Evolutionary conservation across 2,797 vertebrate species (phyloP).

Genomic region (Crypturellus tataupa): DNA sequence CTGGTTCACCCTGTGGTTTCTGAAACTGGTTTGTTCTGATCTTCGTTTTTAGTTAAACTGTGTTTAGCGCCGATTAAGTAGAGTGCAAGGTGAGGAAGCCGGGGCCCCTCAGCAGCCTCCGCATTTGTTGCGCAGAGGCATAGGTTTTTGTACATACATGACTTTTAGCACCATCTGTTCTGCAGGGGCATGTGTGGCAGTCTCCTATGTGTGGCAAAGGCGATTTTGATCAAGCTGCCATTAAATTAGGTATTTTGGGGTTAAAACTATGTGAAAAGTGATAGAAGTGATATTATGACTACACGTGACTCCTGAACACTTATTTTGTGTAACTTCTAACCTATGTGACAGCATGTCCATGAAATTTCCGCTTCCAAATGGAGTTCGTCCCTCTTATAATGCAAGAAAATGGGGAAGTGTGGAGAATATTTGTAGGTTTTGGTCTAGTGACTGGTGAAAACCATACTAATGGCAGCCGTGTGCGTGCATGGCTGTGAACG

Average conservation of each 20-base stretch:
- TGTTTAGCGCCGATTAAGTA: not conserved
- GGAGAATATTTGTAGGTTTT: not conserved
- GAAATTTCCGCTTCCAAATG: not conserved
- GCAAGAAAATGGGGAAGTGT: not conserved
- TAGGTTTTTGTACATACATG: not conserved
- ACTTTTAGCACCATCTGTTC: not conserved
- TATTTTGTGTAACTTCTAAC: not conserved
- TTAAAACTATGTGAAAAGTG: not conserved
- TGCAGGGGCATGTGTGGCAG: not conserved
- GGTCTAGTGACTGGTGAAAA: not conserved
- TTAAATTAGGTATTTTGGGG: not conserved
- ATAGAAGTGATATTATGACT: not conserved
- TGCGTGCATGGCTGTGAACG: fast-evolving
- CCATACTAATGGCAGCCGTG: not conserved
- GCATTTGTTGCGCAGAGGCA: not conserved
- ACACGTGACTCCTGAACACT: not conserved
- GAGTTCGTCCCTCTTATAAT: not conserved
- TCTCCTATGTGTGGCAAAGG: not conserved
- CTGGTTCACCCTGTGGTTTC: constrained; percentile 54
- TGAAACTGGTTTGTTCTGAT: constrained; percentile 42
- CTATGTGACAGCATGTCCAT: not conserved
- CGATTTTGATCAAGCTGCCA: not conserved
- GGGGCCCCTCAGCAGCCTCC: not conserved
- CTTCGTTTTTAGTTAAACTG: not conserved
- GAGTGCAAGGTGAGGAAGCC: not conserved